These are phyloP conservation scores for Trichogramma pretiosum DNA, from an alignment of 1,140 invertebrate species.

Conservation along the genomic window DNA sequence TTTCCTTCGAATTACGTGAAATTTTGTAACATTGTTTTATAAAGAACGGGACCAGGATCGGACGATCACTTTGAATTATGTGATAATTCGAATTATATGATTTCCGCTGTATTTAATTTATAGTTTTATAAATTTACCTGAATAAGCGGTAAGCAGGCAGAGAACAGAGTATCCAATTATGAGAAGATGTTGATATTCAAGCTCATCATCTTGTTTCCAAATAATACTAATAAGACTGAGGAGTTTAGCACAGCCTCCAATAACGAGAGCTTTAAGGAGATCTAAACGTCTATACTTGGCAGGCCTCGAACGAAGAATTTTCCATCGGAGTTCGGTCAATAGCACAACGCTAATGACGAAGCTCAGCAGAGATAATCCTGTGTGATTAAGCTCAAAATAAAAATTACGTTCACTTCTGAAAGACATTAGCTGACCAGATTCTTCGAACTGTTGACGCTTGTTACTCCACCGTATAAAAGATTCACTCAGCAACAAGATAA, in stretches of 20 bases:
- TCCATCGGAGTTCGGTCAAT: conserved; percentile 33
- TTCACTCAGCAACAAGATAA: conserved; percentile 36
- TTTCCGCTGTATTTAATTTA: no score
- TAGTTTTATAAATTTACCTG: no score
- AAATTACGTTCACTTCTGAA: conserved; percentile 33
- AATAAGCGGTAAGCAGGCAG: conserved; percentile 39
- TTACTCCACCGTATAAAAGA: conserved; percentile 34
- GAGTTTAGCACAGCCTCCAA: conserved; percentile 39
- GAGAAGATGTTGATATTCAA: conserved; percentile 32
- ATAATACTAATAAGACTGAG: conserved; percentile 36
- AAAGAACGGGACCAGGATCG: no score
- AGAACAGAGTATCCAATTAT: conserved; percentile 40
- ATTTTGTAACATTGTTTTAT: no score
- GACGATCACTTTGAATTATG: no score
- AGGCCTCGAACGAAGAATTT: conserved; percentile 23
- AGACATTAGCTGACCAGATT: not conserved
- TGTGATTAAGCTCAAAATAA: conserved; percentile 33
- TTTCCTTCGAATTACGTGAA: no score
- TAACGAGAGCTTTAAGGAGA: conserved; percentile 31
- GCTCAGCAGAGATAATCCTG: conserved; percentile 28
- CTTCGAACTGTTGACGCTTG: conserved; percentile 11
- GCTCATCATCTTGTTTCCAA: conserved; percentile 35
- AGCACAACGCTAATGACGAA: conserved; percentile 29
- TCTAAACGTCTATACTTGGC: conserved; percentile 29
- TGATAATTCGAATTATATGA: no score